phyloP scores from a whole-genome alignment of 1,140 invertebrate species.

The Lucilia cuprina region DNA sequence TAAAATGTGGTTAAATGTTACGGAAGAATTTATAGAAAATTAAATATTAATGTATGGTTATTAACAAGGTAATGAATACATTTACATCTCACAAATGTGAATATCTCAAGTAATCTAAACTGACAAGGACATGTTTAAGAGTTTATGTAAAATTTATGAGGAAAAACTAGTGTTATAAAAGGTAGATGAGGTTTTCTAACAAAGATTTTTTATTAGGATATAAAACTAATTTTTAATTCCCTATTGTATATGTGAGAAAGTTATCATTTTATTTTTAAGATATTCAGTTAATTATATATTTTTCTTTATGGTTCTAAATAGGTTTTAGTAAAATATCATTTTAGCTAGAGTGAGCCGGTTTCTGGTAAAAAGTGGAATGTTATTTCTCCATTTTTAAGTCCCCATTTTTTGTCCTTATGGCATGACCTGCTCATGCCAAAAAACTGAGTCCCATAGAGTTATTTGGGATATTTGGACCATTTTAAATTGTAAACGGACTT shows the following conservation, averaged over 20 bases:
- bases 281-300: too few relatives aligned
- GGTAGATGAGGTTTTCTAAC: not conserved
- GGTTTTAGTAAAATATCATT: too few relatives aligned
- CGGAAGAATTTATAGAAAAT: slow-evolving; percentile 27
- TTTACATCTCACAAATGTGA: not conserved
- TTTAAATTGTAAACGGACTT: too few relatives aligned
- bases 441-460: too few relatives aligned
- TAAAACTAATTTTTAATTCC: not conserved
- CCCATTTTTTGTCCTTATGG: too few relatives aligned
- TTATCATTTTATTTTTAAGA: too few relatives aligned
- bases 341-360: too few relatives aligned
- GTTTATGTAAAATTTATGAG: not conserved
- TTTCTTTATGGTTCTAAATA: too few relatives aligned
- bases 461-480: too few relatives aligned
- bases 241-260: not conserved
- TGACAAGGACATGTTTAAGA: not conserved
- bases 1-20: slow-evolving; percentile 29
- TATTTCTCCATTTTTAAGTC: too few relatives aligned
- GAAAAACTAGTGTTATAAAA: not conserved
- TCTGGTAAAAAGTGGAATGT: too few relatives aligned
- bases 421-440: too few relatives aligned
- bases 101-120: not conserved
- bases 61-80: slow-evolving; percentile 20
- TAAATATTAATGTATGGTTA: slow-evolving; percentile 23
- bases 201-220: not conserved